Conservation (phyloP, 2,797 vertebrate genomes). For the Denticeps clupeoides region DNA sequence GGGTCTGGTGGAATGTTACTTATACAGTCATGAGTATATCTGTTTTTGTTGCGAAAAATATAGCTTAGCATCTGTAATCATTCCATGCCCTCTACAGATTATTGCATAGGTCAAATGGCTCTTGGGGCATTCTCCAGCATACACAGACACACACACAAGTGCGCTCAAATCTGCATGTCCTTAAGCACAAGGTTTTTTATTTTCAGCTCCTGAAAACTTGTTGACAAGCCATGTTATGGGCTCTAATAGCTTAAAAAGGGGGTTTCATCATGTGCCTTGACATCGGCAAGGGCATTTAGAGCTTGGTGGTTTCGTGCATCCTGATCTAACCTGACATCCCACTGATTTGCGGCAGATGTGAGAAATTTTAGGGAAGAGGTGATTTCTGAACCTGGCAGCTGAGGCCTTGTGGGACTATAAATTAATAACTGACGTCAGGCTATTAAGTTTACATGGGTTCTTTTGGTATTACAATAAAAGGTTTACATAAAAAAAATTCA, state of each 20-base stretch:
- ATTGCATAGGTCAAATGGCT: not conserved
- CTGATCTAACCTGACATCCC: slow-evolving; percentile 43
- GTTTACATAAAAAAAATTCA: no score
- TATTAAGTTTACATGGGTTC: no score
- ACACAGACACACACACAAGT: not conserved
- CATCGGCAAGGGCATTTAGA: slow-evolving; percentile 20
- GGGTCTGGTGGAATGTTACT: no score
- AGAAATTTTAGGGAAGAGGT: slow-evolving; percentile 37
- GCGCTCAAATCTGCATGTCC: not conserved
- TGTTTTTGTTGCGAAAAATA: not conserved
- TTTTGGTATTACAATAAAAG: no score
- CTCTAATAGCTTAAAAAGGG: slow-evolving; percentile 36
- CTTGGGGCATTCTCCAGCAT: not conserved
- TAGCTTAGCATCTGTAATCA: slow-evolving; percentile 1
- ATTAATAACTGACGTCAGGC: no score
- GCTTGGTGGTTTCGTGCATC: slow-evolving; percentile 29
- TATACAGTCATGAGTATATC: no score
- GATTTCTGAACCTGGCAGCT: slow-evolving; percentile 44
- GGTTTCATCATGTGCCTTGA: slow-evolving; percentile 10
- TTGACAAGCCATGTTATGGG: slow-evolving; percentile 46
- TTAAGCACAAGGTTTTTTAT: slow-evolving; percentile 27
- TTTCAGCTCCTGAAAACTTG: slow-evolving; percentile 46
- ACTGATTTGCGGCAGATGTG: slow-evolving; percentile 49
- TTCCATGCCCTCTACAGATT: not conserved
- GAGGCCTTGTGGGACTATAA: no score